These are phyloP conservation scores for Mythimna ferrago DNA, from an alignment of 2,888 invertebrate genomes.

Conservation along the genomic window DNA sequence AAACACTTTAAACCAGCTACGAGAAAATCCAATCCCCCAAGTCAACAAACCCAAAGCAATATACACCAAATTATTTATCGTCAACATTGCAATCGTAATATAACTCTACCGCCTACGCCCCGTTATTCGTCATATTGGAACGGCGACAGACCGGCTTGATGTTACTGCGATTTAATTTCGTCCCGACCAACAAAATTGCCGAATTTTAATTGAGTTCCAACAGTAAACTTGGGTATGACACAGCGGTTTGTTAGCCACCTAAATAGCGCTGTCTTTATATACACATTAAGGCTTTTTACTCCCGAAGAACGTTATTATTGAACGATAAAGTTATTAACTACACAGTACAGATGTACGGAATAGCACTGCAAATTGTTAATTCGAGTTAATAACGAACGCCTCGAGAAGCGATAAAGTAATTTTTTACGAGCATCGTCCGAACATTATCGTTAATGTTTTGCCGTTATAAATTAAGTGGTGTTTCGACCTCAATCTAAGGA, in stretches of 20 bases:
- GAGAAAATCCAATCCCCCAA: conserved; percentile 40
- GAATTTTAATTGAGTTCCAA: conserved; percentile 86
- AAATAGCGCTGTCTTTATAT: conserved; percentile 70
- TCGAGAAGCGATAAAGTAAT: conserved; percentile 80
- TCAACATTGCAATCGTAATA: conserved; percentile 54
- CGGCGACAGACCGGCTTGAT: conserved; percentile 67
- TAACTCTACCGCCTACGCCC: conserved; percentile 46
- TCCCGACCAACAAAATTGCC: conserved; percentile 81
- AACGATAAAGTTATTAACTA: conserved; percentile 82
- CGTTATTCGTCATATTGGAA: conserved; percentile 66
- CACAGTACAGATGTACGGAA: conserved; percentile 76
- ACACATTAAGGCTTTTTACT: conserved; percentile 66
- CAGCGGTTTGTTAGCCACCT: conserved; percentile 82
- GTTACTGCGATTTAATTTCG: conserved; percentile 86
- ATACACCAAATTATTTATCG: conserved; percentile 50
- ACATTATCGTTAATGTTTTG: conserved; percentile 84
- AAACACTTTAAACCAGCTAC: conserved; percentile 23
- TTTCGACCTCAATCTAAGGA: conserved; percentile 70
- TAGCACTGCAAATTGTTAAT: conserved; percentile 85
- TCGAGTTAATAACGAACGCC: conserved; percentile 84
- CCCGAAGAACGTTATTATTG: conserved; percentile 74
- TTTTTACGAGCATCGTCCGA: conserved; percentile 81
- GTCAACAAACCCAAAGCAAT: conserved; percentile 54
- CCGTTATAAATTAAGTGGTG: conserved; percentile 83
- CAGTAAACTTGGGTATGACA: conserved; percentile 75